Percentiles rank a stretch among this genome's conserved stretches.
phyloP scores from a whole-genome alignment of 2,113 vertebrate genomes.

The Glaucomys volans region DNA sequence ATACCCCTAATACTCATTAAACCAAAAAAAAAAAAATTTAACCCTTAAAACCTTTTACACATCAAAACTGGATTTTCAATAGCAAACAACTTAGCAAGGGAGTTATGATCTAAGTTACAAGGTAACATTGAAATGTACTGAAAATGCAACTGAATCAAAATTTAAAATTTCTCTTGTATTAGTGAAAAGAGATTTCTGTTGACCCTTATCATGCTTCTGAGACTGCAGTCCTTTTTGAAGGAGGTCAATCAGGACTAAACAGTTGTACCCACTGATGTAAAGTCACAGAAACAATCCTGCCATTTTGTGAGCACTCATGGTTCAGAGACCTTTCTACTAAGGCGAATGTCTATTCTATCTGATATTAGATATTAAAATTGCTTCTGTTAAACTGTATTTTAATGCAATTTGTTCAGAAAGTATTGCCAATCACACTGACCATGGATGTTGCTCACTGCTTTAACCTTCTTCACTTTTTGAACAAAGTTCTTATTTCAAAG shows the following conservation, averaged over 20 bases:
- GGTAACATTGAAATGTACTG: background rate
- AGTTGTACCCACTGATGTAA: background rate
- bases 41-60: background rate
- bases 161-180: background rate
- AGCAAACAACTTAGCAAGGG: background rate
- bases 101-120: background rate
- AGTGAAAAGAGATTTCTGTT: background rate
- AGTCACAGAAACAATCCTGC: background rate
- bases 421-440: background rate
- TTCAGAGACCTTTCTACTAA: background rate
- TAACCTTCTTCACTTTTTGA: background rate
- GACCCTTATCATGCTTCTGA: background rate
- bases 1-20: background rate
- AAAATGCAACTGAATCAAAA: slow-evolving; percentile 27
- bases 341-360: background rate
- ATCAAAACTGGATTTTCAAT: background rate
- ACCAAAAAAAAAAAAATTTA: background rate
- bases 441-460: background rate
- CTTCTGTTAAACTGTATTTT: background rate
- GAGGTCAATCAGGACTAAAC: background rate
- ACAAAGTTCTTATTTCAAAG: background rate
- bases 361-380: background rate
- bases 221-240: background rate
- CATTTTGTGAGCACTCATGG: background rate
- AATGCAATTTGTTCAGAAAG: background rate